phyloP scores from a whole-genome alignment of 2,113 vertebrate genomes.

The Chionis minor region DNA sequence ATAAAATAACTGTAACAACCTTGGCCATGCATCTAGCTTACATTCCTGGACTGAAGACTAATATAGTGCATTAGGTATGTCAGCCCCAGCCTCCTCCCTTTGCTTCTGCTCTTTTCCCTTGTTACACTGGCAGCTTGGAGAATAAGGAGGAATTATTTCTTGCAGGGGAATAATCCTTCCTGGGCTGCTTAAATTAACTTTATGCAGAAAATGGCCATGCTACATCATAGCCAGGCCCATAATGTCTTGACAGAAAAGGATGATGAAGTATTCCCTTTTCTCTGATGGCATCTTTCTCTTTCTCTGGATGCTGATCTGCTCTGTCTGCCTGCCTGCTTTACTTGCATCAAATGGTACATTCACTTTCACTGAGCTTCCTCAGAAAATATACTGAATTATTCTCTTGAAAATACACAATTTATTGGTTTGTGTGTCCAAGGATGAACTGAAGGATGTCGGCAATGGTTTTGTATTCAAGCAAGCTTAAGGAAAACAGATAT shows the following conservation, averaged over 20 bases:
- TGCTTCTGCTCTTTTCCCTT: background rate
- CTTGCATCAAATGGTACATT: background rate
- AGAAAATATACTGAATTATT: background rate
- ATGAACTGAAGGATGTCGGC: background rate
- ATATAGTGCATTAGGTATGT: background rate
- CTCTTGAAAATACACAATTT: background rate
- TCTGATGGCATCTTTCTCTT: background rate
- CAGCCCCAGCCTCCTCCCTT: background rate
- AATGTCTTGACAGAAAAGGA: conserved; percentile 23
- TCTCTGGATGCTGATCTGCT: background rate
- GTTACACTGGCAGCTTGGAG: background rate
- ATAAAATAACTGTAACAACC: background rate
- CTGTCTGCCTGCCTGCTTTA: background rate
- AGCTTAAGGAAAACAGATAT: background rate
- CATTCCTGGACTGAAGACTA: background rate
- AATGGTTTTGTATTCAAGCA: background rate
- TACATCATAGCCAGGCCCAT: background rate
- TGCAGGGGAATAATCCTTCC: conserved; percentile 30
- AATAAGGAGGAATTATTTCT: conserved; percentile 45
- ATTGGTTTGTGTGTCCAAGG: background rate
- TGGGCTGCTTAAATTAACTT: conserved; percentile 48
- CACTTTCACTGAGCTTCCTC: background rate
- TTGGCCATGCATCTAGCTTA: background rate
- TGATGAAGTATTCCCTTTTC: conserved; percentile 1
- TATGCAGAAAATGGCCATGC: conserved; percentile 23